Conservation (phyloP, 2,888 invertebrate genomes). For the Caenorhabditis macrosperma region DNA sequence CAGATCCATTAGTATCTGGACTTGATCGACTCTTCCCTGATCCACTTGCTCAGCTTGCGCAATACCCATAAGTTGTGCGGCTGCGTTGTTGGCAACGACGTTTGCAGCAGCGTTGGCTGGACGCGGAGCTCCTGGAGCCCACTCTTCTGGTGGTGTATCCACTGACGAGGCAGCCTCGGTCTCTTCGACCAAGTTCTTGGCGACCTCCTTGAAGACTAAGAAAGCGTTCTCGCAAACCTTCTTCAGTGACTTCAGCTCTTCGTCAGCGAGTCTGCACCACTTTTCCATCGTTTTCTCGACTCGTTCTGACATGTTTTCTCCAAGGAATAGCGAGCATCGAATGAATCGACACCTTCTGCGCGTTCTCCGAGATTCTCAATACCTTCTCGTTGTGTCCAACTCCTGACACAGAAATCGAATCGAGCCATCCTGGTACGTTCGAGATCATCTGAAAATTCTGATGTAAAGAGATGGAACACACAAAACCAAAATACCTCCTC, state of each 20-base stretch:
- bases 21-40: constrained; percentile 9
- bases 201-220: constrained; percentile 66
- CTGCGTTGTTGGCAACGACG: too few species aligned
- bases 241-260: constrained; percentile 53
- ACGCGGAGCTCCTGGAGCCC: constrained; percentile 17
- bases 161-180: constrained; percentile 12
- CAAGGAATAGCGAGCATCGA: constrained; percentile 81
- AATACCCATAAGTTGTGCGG: too few species aligned
- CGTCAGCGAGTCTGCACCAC: constrained; percentile 49
- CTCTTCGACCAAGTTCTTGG: constrained; percentile 36
- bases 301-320: constrained; percentile 48
- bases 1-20: constrained; percentile 68
- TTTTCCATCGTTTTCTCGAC: constrained; percentile 51
- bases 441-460: constrained; percentile 56
- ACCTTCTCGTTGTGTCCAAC: constrained; percentile 66
- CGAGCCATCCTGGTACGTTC: constrained; percentile 65
- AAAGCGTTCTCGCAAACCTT: constrained; percentile 61
- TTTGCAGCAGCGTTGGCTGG: too few species aligned
- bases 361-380: constrained; percentile 58
- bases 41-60: not conserved
- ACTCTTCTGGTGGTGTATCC: constrained; percentile 19
- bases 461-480: too few species aligned
- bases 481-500: too few species aligned
- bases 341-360: constrained; percentile 85
- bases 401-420: constrained; percentile 68